Conservation (phyloP, 2,888 invertebrate species). For the Pristionchus fissidentatus region DNA sequence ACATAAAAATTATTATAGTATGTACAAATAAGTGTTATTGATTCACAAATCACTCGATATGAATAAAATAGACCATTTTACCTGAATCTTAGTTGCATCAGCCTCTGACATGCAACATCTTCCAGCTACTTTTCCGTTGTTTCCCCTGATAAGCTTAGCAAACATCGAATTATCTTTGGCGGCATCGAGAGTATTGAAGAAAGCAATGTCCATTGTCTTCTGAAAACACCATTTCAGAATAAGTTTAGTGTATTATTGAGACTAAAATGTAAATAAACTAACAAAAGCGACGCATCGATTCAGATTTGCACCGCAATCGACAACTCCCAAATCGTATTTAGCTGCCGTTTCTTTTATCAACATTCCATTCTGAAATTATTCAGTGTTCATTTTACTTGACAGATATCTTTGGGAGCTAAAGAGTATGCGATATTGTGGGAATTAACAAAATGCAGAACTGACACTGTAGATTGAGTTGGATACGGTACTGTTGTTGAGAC, state of each 20-base stretch:
- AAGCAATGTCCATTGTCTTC: not conserved
- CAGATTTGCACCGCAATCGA: not conserved
- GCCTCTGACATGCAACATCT: slow-evolving; percentile 8
- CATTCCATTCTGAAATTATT: not conserved
- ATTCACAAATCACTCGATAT: not conserved
- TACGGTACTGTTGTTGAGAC: not conserved
- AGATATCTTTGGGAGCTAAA: not conserved
- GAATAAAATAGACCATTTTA: not conserved
- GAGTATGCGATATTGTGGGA: not conserved
- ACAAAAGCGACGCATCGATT: not conserved
- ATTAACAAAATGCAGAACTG: not conserved
- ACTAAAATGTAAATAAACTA: not conserved
- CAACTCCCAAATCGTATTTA: not conserved
- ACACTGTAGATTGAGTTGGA: not conserved
- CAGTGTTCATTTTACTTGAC: not conserved
- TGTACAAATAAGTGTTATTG: not conserved
- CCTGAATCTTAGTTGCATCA: not conserved
- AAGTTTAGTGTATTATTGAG: not conserved
- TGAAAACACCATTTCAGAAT: not conserved
- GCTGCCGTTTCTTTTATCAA: not conserved
- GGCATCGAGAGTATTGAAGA: not conserved
- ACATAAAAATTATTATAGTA: not conserved
- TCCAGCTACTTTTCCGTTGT: not conserved
- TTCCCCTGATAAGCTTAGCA: not conserved
- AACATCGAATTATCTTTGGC: not conserved